Percentiles rank a stretch among this genome's conserved stretches.
These are phyloP conservation scores for Drosophila ustulata DNA, from an alignment of 2,888 invertebrate species.

Conservation along the genomic window DNA sequence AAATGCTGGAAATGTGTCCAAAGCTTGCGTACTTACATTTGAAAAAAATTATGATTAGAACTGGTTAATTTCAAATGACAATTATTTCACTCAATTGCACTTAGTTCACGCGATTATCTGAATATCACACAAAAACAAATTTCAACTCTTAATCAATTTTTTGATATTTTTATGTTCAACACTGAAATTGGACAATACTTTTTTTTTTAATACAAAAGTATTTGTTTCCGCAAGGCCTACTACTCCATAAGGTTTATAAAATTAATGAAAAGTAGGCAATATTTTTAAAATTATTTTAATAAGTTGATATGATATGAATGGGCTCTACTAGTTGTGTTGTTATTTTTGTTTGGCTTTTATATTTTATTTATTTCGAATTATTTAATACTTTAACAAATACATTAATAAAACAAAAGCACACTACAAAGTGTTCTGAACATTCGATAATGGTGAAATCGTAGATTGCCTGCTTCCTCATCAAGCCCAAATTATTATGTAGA, in stretches of 20 bases:
- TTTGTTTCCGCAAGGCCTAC: conserved; percentile 23
- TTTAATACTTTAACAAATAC: neutral
- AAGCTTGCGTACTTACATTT: conserved; percentile 29
- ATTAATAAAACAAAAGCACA: conserved; percentile 12
- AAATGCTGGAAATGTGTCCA: neutral
- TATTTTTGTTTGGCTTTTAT: no score
- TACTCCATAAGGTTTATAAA: neutral
- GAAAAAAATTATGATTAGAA: conserved; percentile 18
- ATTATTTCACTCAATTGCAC: conserved; percentile 4
- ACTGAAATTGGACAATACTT: conserved; percentile 15
- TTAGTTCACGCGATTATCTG: neutral
- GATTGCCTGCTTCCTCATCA: conserved; percentile 30
- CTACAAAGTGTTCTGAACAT: conserved; percentile 30
- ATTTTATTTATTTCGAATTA: neutral
- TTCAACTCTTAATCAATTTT: conserved; percentile 25
- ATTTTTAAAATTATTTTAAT: no score
- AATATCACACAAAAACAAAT: conserved; percentile 11
- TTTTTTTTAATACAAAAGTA: neutral
- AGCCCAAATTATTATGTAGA: conserved; percentile 59
- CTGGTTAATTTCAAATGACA: conserved; percentile 40
- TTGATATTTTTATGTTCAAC: conserved; percentile 18
- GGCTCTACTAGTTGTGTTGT: no score
- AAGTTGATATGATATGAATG: no score
- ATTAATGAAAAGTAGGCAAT: neutral
- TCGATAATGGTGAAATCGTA: conserved; percentile 19